These are phyloP conservation scores for Balearica regulorum DNA, from an alignment of 2,797 vertebrate genomes.

Conservation along the genomic window DNA sequence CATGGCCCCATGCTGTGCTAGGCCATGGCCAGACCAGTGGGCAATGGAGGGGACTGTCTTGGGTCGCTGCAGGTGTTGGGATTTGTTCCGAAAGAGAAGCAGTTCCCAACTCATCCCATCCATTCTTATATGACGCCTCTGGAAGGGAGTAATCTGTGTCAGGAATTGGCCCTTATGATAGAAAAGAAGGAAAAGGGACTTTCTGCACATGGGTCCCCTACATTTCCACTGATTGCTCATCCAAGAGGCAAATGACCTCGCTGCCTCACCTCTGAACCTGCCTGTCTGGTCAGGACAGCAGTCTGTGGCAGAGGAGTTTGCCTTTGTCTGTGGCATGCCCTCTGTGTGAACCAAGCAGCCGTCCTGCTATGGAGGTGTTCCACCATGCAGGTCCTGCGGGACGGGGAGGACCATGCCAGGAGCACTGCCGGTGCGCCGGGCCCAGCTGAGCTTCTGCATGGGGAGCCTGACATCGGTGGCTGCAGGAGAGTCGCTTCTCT, in stretches of 20 bases:
- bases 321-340: not conserved
- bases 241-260: not conserved
- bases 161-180: not conserved
- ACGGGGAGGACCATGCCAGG: not conserved
- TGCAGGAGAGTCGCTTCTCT: not conserved
- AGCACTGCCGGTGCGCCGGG: not conserved
- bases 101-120: not conserved
- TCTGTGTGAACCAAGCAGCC: accelerated
- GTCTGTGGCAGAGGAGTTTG: not conserved
- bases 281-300: not conserved
- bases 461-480: not conserved
- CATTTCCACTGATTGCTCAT: not conserved
- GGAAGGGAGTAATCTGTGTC: not conserved
- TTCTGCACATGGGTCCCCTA: not conserved
- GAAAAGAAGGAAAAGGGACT: not conserved
- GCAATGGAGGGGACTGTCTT: accelerated
- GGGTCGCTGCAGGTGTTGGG: not conserved
- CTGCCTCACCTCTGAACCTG: not conserved
- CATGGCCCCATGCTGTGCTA: not conserved
- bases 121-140: not conserved
- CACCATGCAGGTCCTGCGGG: not conserved
- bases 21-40: not conserved
- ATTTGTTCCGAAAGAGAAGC: not conserved
- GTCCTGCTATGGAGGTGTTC: not conserved
- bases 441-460: not conserved